These are phyloP conservation scores for Machimus rusticus DNA, from an alignment of 2,888 invertebrate species.

Conservation along the genomic window DNA sequence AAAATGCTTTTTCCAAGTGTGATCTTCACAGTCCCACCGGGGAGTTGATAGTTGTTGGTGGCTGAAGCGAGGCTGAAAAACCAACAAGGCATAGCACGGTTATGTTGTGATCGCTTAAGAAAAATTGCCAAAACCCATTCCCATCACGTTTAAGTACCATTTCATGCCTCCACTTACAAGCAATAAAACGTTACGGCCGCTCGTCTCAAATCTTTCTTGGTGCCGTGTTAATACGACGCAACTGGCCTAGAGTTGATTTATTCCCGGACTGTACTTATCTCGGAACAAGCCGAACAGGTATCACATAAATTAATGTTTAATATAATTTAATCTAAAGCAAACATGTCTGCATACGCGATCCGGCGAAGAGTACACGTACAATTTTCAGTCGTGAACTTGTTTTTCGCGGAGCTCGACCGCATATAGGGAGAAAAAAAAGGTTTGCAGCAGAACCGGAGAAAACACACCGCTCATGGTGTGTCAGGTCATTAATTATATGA, in stretches of 20 bases:
- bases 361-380: slow-evolving; percentile 26
- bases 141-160: not conserved
- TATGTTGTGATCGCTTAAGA: not conserved
- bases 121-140: not conserved
- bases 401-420: not conserved
- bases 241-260: slow-evolving; percentile 33
- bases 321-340: slow-evolving; percentile 45
- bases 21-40: not conserved
- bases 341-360: slow-evolving; percentile 38
- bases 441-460: slow-evolving; percentile 11
- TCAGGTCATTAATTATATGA: slow-evolving; percentile 53
- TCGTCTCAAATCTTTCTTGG: slow-evolving; percentile 20
- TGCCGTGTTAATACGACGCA: slow-evolving; percentile 15
- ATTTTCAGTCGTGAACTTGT: slow-evolving; percentile 43
- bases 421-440: slow-evolving; percentile 4
- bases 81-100: not conserved
- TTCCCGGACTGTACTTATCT: slow-evolving; percentile 24
- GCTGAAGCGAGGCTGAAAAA: not conserved
- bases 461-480: slow-evolving; percentile 48
- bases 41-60: not conserved
- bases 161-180: slow-evolving; percentile 14
- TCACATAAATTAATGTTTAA: slow-evolving; percentile 44
- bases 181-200: not conserved
- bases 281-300: slow-evolving; percentile 39
- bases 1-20: not conserved